phyloP scores from a whole-genome alignment of 1,140 invertebrate species.

The Aricia agestis region DNA sequence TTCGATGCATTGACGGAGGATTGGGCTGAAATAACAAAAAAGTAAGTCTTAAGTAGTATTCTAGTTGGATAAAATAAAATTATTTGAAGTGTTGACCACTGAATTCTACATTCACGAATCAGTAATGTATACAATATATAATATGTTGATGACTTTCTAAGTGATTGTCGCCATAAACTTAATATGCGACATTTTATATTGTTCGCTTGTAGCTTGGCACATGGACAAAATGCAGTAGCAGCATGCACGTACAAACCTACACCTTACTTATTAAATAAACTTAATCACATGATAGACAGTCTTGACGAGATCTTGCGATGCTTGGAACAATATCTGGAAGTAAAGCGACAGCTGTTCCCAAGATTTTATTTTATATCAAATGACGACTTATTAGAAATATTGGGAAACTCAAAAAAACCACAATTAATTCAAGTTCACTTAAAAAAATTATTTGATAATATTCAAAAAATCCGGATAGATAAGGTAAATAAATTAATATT shows the following conservation, averaged over 20 bases:
- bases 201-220: conserved; percentile 61
- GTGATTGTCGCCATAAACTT: too few species aligned
- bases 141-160: too few species aligned
- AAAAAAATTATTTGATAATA: conserved; percentile 90
- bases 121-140: too few species aligned
- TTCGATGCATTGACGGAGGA: conserved; percentile 84
- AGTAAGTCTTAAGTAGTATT: conserved; percentile 36
- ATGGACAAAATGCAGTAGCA: conserved; percentile 75
- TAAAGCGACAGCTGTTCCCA: conserved; percentile 88
- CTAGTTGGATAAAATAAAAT: too few species aligned
- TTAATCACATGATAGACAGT: conserved; percentile 80
- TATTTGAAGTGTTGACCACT: too few species aligned
- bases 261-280: conserved; percentile 78
- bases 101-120: too few species aligned
- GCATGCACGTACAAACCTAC: conserved; percentile 76
- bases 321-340: conserved; percentile 89
- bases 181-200: too few species aligned
- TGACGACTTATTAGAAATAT: conserved; percentile 90
- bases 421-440: conserved; percentile 89
- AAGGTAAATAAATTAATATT: conserved; percentile 66
- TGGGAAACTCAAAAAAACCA: conserved; percentile 88
- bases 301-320: conserved; percentile 84
- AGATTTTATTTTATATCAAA: conserved; percentile 91
- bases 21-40: conserved; percentile 84
- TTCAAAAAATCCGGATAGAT: conserved; percentile 84